A percentile compares a stretch with the other conserved stretches of the same genome.
Evolutionary conservation across 2,113 vertebrate species (phyloP).

Genomic region (Phyllopteryx taeniolatus): DNA sequence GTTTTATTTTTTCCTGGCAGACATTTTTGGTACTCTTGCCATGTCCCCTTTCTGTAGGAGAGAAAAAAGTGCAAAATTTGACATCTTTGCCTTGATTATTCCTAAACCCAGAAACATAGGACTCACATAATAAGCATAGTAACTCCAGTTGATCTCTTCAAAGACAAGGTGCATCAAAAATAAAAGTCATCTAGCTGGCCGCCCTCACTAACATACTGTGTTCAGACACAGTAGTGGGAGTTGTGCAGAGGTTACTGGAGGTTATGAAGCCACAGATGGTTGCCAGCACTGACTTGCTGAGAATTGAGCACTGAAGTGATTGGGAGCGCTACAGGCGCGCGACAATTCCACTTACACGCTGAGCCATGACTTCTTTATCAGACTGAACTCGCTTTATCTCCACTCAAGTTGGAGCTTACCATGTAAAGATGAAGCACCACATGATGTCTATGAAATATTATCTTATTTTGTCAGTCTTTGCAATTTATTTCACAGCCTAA

Average conservation of each 20-base stretch:
- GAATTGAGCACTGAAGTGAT: constrained; percentile 8
- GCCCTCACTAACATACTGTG: constrained; percentile 1
- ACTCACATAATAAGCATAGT: neutral
- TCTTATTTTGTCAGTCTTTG: constrained; percentile 6
- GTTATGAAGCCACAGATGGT: constrained; percentile 38
- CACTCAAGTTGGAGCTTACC: constrained; percentile 15
- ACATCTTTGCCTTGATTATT: neutral
- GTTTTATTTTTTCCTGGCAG: neutral
- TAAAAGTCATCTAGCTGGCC: neutral
- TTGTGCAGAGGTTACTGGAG: constrained; percentile 28
- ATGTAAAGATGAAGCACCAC: constrained; percentile 18
- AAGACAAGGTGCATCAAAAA: neutral
- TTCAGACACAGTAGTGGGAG: constrained; percentile 28
- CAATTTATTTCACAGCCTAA: constrained; percentile 31
- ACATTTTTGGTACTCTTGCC: too few species aligned
- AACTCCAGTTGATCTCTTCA: neutral
- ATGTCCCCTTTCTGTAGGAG: too few species aligned
- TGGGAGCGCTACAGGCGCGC: constrained; percentile 19
- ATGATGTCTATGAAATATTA: constrained; percentile 16
- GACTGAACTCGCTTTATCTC: constrained; percentile 14
- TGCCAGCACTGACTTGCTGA: constrained; percentile 21
- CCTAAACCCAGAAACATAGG: neutral
- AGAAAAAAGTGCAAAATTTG: too few species aligned
- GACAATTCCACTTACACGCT: constrained; percentile 24
- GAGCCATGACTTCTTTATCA: constrained; percentile 36